Evolutionary conservation across 2,888 invertebrate genomes (phyloP), one percentile per base, ranked within the genome.

Genomic region (Rhyacophila evoluta): DNA sequence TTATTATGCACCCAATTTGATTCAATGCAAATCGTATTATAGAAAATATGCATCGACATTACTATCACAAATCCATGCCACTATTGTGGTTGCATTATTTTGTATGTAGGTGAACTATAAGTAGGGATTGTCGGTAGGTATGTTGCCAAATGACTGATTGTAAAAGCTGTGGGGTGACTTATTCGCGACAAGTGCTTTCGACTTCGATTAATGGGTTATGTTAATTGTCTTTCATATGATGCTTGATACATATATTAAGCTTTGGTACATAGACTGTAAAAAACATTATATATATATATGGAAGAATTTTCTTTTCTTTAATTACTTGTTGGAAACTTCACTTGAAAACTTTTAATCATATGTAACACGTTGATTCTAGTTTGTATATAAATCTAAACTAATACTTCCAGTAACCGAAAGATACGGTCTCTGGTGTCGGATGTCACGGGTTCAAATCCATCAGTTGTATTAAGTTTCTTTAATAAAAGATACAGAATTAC

Each of bases 201-300:
- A 81, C 81, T 78, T 68, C 36, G 39, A 80, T 80, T 80, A 79
- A 81, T 81, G 74, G 77, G 28, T 79, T 81, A 79, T 81, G 81
- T 73, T 77, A 81, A 81, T 81, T 70, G 55, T 19, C 8, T 25
- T 19, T 15, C 74, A 41, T 73, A 27, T 73, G 73, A 33, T 19
- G 12, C 25, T 74, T 74, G 74, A 74, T 74, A 37, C 74, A 33
- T 33, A 33, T 6, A 6, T 6, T 4, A 33, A 33, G 29, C 29
- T 6, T 33, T 33, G 2, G 29, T n/a, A n/a, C n/a, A n/a, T n/a
- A n/a, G n/a, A n/a, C n/a, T n/a, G n/a, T n/a, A n/a, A n/a, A n/a
- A n/a, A n/a, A n/a, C n/a, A n/a, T n/a, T n/a, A n/a, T n/a, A n/a
- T n/a, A n/a, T n/a, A n/a, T n/a, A n/a, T n/a, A n/a, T n/a, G n/a